Conservation (phyloP, 2,113 vertebrate genomes). For the Smithornis capensis region DNA sequence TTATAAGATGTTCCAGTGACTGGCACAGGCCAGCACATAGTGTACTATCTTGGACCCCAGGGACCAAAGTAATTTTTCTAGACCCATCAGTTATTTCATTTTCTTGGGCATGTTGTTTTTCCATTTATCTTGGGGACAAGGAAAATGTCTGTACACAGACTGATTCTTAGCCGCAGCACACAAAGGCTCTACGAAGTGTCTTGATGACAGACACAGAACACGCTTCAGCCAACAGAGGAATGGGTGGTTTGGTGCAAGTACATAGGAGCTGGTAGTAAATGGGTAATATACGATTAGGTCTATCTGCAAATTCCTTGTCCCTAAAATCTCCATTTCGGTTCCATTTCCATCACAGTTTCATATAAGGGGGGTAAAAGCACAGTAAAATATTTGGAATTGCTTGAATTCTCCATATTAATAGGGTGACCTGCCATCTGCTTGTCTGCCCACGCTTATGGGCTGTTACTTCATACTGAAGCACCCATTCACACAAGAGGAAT, state of each 20-base stretch:
- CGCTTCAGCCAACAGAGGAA: background rate
- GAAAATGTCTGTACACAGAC: background rate
- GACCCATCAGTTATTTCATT: background rate
- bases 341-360: no score
- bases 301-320: background rate
- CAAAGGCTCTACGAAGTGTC: background rate
- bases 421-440: conserved; percentile 1
- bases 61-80: background rate
- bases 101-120: background rate
- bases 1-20: background rate
- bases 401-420: background rate
- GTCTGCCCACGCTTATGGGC: background rate
- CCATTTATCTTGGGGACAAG: background rate
- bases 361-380: background rate
- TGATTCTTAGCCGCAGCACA: background rate
- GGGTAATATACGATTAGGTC: background rate
- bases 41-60: background rate
- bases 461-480: background rate
- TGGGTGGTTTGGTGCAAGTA: background rate
- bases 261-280: background rate
- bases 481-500: background rate
- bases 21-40: background rate
- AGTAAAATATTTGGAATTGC: background rate
- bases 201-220: background rate
- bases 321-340: no score